Evolutionary conservation across 2,113 vertebrate species (phyloP).

Genomic region (Zeus faber): DNA sequence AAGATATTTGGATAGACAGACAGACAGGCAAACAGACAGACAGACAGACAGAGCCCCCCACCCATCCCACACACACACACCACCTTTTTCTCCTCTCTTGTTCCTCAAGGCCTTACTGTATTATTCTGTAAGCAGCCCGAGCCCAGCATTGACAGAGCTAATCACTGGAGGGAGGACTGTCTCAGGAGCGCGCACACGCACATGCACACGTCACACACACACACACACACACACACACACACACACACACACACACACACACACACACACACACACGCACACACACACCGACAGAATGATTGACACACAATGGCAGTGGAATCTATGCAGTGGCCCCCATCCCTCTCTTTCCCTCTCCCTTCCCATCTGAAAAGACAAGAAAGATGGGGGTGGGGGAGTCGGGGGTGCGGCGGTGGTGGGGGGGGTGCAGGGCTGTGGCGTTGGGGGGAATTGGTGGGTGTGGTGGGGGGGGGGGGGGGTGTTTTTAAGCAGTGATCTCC

Average conservation of each 20-base stretch:
- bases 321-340: slow-evolving; percentile 69
- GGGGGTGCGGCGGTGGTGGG: slow-evolving; percentile 13
- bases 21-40: slow-evolving; percentile 35
- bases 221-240: neutral
- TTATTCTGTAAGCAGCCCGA: slow-evolving; percentile 75
- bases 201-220: neutral
- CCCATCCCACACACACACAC: no score
- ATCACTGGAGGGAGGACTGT: slow-evolving; percentile 76
- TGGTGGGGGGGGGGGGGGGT: slow-evolving; percentile 16
- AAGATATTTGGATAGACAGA: slow-evolving; percentile 27
- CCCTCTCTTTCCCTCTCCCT: slow-evolving; percentile 57
- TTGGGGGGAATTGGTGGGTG: neutral
- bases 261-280: slow-evolving; percentile 14
- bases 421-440: slow-evolving; percentile 11
- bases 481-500: slow-evolving; percentile 55
- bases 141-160: slow-evolving; percentile 77
- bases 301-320: slow-evolving; percentile 79
- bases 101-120: slow-evolving; percentile 76
- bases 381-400: slow-evolving; percentile 48
- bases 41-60: slow-evolving; percentile 47
- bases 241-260: slow-evolving; percentile 1
- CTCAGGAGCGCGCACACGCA: slow-evolving; percentile 4
- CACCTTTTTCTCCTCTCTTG: slow-evolving; percentile 48
- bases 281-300: slow-evolving; percentile 67
- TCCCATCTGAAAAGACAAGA: slow-evolving; percentile 65